A percentile compares a stretch with the other conserved stretches of the same genome.
phyloP scores from a whole-genome alignment of 1,140 invertebrate genomes.

The Eurosta solidaginis region DNA sequence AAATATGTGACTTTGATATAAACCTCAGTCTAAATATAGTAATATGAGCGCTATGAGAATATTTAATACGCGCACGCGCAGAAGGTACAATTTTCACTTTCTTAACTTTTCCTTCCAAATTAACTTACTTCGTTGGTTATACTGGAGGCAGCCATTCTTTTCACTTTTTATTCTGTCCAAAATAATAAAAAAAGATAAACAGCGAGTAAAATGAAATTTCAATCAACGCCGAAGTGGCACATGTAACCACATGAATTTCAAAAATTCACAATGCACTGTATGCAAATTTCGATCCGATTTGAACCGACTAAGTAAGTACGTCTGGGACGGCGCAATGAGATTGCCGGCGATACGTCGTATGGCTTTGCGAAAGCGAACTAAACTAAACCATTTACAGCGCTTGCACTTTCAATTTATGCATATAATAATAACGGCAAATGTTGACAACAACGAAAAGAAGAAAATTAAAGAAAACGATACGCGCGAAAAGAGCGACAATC shows the following conservation, averaged over 20 bases:
- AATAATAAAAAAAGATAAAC: neutral
- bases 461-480: neutral
- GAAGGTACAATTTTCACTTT: too few relatives aligned
- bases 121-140: slow-evolving; percentile 16
- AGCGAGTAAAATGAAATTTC: neutral
- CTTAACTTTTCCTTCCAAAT: too few relatives aligned
- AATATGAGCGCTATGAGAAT: too few relatives aligned
- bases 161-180: neutral
- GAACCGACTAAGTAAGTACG: too few relatives aligned
- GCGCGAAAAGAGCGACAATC: neutral
- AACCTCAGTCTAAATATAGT: too few relatives aligned
- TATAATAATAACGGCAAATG: slow-evolving; percentile 2
- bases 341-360: neutral
- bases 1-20: too few relatives aligned
- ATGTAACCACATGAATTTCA: too few relatives aligned
- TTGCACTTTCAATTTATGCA: slow-evolving; percentile 27
- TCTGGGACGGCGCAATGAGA: too few relatives aligned
- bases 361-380: slow-evolving; percentile 9
- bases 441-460: neutral
- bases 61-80: too few relatives aligned
- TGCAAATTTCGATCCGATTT: too few relatives aligned
- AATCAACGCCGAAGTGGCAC: too few relatives aligned
- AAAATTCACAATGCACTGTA: too few relatives aligned
- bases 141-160: neutral
- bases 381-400: slow-evolving; percentile 20